A percentile compares a stretch with the other conserved stretches of the same genome.
Conservation (phyloP, 2,888 invertebrate genomes). For the Callyntrura guangdongensis region DNA sequence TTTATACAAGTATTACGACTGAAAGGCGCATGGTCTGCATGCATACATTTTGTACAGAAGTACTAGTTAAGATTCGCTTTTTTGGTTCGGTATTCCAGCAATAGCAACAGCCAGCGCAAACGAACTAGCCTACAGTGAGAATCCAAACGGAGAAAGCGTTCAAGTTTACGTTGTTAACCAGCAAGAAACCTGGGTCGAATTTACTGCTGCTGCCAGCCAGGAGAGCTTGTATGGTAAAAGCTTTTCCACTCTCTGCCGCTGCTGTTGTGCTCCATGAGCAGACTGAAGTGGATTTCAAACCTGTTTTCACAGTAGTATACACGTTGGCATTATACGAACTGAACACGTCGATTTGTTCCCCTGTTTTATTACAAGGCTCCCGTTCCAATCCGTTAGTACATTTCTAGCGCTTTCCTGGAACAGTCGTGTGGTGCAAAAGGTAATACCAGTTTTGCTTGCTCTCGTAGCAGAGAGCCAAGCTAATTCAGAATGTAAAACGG, state of each 20-base stretch:
- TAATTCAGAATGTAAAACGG: not conserved
- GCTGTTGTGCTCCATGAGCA: slow-evolving; percentile 30
- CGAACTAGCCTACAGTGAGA: not conserved
- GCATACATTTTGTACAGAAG: not conserved
- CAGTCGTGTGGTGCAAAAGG: slow-evolving; percentile 74
- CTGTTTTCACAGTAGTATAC: not conserved
- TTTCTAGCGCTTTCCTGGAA: slow-evolving; percentile 82
- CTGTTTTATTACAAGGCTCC: slow-evolving; percentile 78
- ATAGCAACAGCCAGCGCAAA: not conserved
- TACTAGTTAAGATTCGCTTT: not conserved
- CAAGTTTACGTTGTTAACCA: not conserved
- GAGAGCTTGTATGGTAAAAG: not conserved
- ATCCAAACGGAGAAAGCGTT: slow-evolving; percentile 29
- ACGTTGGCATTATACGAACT: not conserved
- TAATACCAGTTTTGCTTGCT: slow-evolving; percentile 35
- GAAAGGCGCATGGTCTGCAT: slow-evolving; percentile 68
- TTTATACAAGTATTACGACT: not conserved
- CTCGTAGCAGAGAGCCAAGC: slow-evolving; percentile 37
- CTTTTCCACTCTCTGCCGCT: slow-evolving; percentile 17
- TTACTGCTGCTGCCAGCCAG: not conserved
- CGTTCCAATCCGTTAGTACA: slow-evolving; percentile 80
- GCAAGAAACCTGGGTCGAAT: slow-evolving; percentile 4
- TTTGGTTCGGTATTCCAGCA: slow-evolving; percentile 27
- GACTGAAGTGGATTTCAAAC: slow-evolving; percentile 3
- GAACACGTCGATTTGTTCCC: slow-evolving; percentile 44